phyloP scores from a whole-genome alignment of 2,113 vertebrate species.

The Oenanthe oenanthe region DNA sequence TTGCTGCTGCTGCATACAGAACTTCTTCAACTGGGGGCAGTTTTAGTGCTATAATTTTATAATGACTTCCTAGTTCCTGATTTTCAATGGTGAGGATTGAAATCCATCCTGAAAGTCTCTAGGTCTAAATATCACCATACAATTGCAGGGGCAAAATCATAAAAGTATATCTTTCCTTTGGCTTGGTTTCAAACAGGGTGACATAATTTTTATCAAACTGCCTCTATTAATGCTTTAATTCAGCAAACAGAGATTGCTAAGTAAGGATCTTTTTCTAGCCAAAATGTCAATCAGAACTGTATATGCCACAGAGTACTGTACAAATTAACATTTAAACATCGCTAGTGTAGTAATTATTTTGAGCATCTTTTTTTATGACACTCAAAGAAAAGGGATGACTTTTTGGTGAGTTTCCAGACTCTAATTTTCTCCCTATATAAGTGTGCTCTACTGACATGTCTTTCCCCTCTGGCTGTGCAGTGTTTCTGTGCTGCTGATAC shows the following conservation, averaged over 20 bases:
- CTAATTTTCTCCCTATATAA: conserved; percentile 41
- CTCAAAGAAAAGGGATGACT: conserved; percentile 47
- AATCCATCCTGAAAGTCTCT: not conserved
- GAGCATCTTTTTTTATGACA: conserved; percentile 49
- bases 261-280: conserved; percentile 35
- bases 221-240: conserved; percentile 50
- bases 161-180: conserved; percentile 4
- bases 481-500: not conserved
- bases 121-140: not conserved
- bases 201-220: conserved; percentile 23
- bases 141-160: not conserved
- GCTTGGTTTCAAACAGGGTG: conserved; percentile 31
- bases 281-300: conserved; percentile 41
- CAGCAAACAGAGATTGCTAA: conserved; percentile 42
- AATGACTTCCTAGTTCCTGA: not conserved
- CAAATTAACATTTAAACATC: conserved; percentile 35
- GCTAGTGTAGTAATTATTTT: conserved; percentile 46
- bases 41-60: not conserved
- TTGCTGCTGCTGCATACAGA: not conserved
- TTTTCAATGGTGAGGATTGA: not conserved
- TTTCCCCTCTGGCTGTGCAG: not conserved
- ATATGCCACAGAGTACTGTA: not conserved
- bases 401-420: not conserved
- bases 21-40: not conserved
- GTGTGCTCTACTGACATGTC: not conserved